These are phyloP conservation scores for Corydoras sp. DNA, from an alignment of 2,113 vertebrate species.

Conservation along the genomic window DNA sequence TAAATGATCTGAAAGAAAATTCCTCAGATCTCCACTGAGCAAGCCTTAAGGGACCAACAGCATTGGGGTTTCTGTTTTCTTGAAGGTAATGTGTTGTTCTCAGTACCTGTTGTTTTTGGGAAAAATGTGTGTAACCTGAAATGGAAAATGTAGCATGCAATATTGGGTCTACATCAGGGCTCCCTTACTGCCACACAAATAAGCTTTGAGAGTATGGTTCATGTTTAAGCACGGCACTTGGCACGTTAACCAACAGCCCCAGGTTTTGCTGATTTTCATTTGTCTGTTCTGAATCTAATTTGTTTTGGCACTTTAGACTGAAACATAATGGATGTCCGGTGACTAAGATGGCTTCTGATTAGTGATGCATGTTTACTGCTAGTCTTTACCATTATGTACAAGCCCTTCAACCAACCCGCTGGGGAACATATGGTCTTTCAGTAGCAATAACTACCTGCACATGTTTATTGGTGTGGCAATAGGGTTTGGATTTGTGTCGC, in stretches of 20 bases:
- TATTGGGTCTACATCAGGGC: conserved; percentile 40
- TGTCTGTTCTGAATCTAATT: background rate
- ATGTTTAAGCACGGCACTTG: background rate
- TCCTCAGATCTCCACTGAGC: conserved; percentile 56
- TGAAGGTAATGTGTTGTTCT: conserved; percentile 13
- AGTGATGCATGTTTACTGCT: conserved; percentile 13
- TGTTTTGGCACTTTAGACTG: conserved; percentile 6
- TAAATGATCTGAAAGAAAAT: conserved; percentile 52
- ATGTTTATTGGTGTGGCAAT: conserved; percentile 54
- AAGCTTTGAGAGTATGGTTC: conserved; percentile 25
- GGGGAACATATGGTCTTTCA: background rate
- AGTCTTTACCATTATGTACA: conserved; percentile 15
- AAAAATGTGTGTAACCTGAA: conserved; percentile 45
- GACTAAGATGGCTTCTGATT: conserved; percentile 7
- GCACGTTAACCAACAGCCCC: conserved; percentile 1
- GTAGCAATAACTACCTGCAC: conserved; percentile 57
- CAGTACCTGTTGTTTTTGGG: conserved; percentile 35
- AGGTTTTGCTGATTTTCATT: background rate
- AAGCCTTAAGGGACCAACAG: conserved; percentile 72
- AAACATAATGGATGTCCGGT: conserved; percentile 8
- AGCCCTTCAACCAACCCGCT: conserved; percentile 4
- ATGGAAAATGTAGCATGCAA: conserved; percentile 57
- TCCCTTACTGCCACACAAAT: conserved; percentile 48
- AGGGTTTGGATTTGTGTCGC: conserved; percentile 16
- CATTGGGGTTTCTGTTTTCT: conserved; percentile 49